Evolutionary conservation across 1,140 invertebrate genomes (phyloP).

Genomic region (Carposina sasakii): DNA sequence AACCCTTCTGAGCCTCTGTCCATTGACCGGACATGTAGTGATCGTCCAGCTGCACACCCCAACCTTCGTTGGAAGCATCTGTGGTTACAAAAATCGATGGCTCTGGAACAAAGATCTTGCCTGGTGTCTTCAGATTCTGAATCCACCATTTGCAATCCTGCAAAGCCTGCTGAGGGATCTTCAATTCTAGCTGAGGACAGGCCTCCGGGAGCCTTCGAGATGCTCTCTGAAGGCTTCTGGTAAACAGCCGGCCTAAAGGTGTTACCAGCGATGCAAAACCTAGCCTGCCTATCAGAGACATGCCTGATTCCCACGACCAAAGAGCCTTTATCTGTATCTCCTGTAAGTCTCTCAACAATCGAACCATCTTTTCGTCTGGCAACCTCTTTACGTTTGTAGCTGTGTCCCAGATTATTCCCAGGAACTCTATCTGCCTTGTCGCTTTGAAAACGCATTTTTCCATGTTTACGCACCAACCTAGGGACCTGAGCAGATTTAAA

Average conservation of each 20-base stretch:
- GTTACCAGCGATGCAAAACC: slow-evolving; percentile 17
- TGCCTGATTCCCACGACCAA: slow-evolving; percentile 13
- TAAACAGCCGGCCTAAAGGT: slow-evolving; percentile 14
- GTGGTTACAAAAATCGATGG: too few species aligned
- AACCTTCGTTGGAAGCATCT: too few species aligned
- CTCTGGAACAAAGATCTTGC: slow-evolving; percentile 9
- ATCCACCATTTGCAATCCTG: slow-evolving; percentile 5
- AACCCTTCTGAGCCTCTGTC: too few species aligned
- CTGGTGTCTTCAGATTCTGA: slow-evolving; percentile 11
- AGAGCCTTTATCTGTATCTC: too few species aligned
- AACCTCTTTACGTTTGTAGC: too few species aligned
- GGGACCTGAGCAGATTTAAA: background rate
- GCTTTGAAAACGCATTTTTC: background rate
- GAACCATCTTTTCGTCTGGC: too few species aligned
- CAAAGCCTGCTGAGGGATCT: background rate
- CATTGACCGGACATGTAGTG: too few species aligned
- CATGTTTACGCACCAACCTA: background rate
- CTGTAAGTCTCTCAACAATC: too few species aligned
- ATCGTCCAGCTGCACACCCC: too few species aligned
- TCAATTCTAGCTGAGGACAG: background rate
- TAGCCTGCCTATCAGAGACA: slow-evolving; percentile 13
- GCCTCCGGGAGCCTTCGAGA: background rate
- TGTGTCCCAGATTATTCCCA: slow-evolving; percentile 20
- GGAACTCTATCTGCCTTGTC: too few species aligned
- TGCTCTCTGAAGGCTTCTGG: slow-evolving; percentile 10